Base-by-base conservation (phyloP, 1,140 invertebrate species). In the Papilio glaucus region DNA sequence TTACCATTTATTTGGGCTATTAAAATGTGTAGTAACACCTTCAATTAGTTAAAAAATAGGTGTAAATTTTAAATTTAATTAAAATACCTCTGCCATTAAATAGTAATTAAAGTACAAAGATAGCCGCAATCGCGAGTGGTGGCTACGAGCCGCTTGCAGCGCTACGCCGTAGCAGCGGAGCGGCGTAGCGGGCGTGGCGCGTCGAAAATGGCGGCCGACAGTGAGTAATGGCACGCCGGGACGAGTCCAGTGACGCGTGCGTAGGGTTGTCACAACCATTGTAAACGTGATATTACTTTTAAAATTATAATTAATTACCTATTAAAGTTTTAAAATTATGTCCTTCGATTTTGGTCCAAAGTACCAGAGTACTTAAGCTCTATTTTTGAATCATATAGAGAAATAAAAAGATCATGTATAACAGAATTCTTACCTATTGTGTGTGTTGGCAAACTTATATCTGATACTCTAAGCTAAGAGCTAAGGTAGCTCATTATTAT, bases 181-280 rank as follows among this genome's bases (percentile, higher is more conserved):
- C 88, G 85, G 90, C 85, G 86, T 89, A 88, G 88, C 88, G 85
- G 90, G 90, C 87, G 88, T 82, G 87, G 85, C 81, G 76, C 77
- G 73, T 81, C 82, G 85, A 87, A 90, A 89, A 91, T 91, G 88
- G 90, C 88, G 87, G 84, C 81, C 85, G 90, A 92, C 90, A 90
- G 80, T 92, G 90, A 92, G 85, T 92, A 92, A 92, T 92, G 90
- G 90, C 87, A 81, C 81, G 75, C 80, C 76, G 87, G 87, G 89
- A 92, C 88, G 90, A 85, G 89, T 88, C 89, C 90, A 88, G 85
- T 90, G 88, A 91, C 90, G 90, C 90, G 89, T 90, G 82, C 83
- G 39, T 83, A 92, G 89, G 90, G 90, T 72, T 91, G 87, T 7
- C 84, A 71, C 61, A 24, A 57, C 9, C 1, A 0, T 26, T 73